Percentiles rank a stretch among this genome's conserved stretches.
These are phyloP conservation scores for Carettochelys insculpta DNA, from an alignment of 2,113 vertebrate genomes.

Conservation along the genomic window DNA sequence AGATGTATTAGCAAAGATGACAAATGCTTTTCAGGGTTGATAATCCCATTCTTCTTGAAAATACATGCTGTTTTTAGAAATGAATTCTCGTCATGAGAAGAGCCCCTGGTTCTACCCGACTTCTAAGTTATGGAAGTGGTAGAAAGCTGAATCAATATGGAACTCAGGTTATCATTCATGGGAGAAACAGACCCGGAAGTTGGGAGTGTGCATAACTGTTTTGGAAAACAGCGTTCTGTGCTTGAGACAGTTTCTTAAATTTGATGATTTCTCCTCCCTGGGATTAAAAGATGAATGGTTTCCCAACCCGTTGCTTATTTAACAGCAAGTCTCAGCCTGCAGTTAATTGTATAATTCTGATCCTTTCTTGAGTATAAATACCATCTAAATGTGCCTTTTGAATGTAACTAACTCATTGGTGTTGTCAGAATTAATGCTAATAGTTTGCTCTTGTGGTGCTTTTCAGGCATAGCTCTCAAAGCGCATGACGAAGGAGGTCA, in stretches of 20 bases:
- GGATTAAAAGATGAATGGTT: constrained; percentile 1
- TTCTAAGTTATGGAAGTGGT: not conserved
- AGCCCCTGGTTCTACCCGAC: not conserved
- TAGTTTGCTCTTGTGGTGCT: not conserved
- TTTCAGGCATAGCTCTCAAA: not conserved
- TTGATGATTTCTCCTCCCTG: not conserved
- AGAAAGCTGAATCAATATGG: not conserved
- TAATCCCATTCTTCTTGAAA: not conserved
- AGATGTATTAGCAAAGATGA: constrained; percentile 5
- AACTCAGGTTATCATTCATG: not conserved
- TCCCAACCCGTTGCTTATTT: not conserved
- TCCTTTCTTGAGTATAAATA: not conserved
- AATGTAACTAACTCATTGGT: not conserved
- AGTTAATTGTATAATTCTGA: not conserved
- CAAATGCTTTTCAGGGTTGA: not conserved
- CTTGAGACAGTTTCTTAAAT: not conserved
- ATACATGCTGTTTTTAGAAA: not conserved
- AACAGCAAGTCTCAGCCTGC: not conserved
- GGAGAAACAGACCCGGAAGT: not conserved
- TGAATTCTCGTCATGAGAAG: not conserved
- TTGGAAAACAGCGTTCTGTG: not conserved
- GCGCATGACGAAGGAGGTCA: not conserved
- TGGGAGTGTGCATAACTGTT: not conserved
- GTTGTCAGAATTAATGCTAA: not conserved
- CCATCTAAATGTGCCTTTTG: not conserved